phyloP scores from a whole-genome alignment of 2,888 invertebrate species.

The Amphipoea lucens region DNA sequence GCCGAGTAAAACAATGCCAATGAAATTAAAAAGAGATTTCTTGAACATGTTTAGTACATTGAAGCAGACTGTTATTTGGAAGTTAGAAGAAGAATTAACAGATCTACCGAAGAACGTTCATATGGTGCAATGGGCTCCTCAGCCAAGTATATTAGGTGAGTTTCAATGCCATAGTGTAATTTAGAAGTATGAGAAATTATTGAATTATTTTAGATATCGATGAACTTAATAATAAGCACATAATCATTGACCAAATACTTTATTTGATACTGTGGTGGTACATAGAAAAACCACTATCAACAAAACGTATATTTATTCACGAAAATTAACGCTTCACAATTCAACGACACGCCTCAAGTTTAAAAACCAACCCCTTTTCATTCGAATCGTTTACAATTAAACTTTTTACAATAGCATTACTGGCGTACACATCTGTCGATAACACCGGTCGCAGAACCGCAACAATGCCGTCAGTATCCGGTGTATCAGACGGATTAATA shows the following conservation, averaged over 20 bases:
- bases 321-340: background rate
- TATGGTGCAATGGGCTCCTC: conserved; percentile 82
- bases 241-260: background rate
- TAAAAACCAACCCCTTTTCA: conserved; percentile 6
- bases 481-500: conserved; percentile 40
- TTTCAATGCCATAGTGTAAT: background rate
- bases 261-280: background rate
- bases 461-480: conserved; percentile 41
- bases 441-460: conserved; percentile 51
- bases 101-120: conserved; percentile 80
- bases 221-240: background rate
- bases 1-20: conserved; percentile 77
- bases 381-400: conserved; percentile 15
- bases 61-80: conserved; percentile 86
- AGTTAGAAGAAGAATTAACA: conserved; percentile 77
- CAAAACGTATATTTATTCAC: background rate
- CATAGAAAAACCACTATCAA: background rate
- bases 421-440: conserved; percentile 44
- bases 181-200: no score
- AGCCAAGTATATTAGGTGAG: conserved; percentile 80
- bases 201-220: background rate
- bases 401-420: conserved; percentile 35
- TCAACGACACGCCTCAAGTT: background rate
- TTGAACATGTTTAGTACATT: conserved; percentile 79
- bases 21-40: conserved; percentile 72